Percentiles rank a stretch among this genome's conserved stretches.
Evolutionary conservation across 2,888 invertebrate species (phyloP).

Genomic region (Eilema griseolum): DNA sequence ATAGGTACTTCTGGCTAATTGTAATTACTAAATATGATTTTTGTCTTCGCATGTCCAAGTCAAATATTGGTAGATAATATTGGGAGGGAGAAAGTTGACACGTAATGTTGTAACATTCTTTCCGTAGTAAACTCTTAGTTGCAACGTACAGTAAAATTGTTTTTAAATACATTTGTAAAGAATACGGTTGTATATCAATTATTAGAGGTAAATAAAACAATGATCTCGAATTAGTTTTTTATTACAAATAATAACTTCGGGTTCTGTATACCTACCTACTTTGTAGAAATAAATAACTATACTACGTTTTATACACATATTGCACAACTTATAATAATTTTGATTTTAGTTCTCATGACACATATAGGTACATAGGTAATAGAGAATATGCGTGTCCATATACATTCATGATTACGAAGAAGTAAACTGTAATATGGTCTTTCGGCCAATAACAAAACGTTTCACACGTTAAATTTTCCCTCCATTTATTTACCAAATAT

Average conservation of each 20-base stretch:
- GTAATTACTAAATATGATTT: no score
- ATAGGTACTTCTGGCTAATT: no score
- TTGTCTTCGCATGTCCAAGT: no score
- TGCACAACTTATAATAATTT: constrained; percentile 32
- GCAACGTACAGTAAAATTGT: background rate
- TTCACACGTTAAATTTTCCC: background rate
- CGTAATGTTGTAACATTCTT: no score
- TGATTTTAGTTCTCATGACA: background rate
- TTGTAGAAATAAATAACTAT: constrained; percentile 19
- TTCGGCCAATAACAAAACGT: background rate
- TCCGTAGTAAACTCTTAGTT: no score
- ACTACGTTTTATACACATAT: constrained; percentile 34
- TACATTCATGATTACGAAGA: background rate
- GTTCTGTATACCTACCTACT: background rate
- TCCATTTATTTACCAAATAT: background rate
- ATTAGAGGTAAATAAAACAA: constrained; percentile 37
- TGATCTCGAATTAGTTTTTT: constrained; percentile 37
- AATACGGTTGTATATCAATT: background rate
- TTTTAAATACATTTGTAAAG: background rate
- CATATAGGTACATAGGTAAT: background rate
- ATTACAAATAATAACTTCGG: constrained; percentile 25
- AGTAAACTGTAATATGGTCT: background rate
- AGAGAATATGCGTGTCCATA: background rate
- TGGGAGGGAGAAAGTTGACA: no score
- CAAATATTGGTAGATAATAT: no score